These are phyloP conservation scores for Nomada flava DNA, from an alignment of 2,888 invertebrate species.

Conservation along the genomic window DNA sequence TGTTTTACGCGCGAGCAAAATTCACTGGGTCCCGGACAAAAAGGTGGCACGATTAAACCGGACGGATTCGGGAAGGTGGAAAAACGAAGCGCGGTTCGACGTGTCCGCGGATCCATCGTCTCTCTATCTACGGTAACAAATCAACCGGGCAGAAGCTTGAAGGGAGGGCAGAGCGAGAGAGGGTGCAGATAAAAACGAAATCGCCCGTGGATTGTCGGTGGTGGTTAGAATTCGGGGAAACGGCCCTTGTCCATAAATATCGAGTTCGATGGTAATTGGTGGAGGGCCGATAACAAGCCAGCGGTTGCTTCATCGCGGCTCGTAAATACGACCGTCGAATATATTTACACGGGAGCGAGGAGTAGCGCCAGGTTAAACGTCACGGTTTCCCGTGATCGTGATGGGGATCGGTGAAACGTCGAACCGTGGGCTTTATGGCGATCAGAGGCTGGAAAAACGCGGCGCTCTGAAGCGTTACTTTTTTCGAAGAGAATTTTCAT, in stretches of 20 bases:
- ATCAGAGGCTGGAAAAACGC: too few relatives aligned
- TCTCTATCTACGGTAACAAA: slow-evolving; percentile 34
- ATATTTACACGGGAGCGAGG: slow-evolving; percentile 30
- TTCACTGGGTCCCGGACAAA: slow-evolving; percentile 6
- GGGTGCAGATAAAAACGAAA: slow-evolving; percentile 25
- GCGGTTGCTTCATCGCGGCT: slow-evolving; percentile 18
- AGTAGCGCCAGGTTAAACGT: slow-evolving; percentile 29
- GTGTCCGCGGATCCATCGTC: slow-evolving; percentile 21
- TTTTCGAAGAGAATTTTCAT: too few relatives aligned
- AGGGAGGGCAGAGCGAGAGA: neutral
- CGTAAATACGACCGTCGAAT: slow-evolving; percentile 1
- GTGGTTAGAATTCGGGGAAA: slow-evolving; percentile 10
- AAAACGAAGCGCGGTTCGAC: slow-evolving; percentile 3
- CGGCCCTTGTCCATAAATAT: slow-evolving; percentile 35
- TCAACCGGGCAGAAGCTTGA: neutral
- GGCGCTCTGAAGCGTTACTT: too few relatives aligned
- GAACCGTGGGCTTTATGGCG: slow-evolving; percentile 1
- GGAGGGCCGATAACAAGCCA: slow-evolving; percentile 31
- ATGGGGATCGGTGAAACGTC: neutral
- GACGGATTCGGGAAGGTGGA: neutral
- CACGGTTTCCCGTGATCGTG: neutral
- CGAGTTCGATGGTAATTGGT: slow-evolving; percentile 39
- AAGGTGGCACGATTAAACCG: neutral
- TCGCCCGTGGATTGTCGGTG: slow-evolving; percentile 3
- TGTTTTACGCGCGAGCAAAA: slow-evolving; percentile 14